phyloP scores from a whole-genome alignment of 2,797 vertebrate species.

The Cyclura pinguis region DNA sequence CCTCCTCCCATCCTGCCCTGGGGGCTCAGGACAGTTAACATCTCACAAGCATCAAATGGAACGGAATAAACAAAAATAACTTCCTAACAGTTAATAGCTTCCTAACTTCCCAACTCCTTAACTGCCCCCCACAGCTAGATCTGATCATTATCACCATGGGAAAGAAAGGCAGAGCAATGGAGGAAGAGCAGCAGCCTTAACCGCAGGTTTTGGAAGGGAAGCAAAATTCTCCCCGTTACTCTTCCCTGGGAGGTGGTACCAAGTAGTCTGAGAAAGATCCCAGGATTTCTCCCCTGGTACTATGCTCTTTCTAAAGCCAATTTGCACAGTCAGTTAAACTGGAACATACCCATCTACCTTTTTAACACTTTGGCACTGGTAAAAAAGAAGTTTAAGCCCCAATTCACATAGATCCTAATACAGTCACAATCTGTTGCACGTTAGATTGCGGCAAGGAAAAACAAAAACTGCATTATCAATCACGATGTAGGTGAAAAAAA shows the following conservation, averaged over 20 bases:
- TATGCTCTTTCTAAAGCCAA: no score
- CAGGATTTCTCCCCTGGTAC: no score
- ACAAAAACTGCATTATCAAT: no score
- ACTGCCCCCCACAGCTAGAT: not conserved
- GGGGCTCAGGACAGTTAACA: not conserved
- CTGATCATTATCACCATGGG: not conserved
- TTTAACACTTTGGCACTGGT: not conserved
- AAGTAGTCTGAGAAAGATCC: no score
- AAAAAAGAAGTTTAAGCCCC: not conserved
- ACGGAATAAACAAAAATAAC: not conserved
- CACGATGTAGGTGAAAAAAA: no score
- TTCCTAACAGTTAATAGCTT: not conserved
- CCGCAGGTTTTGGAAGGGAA: not conserved
- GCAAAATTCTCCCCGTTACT: not conserved
- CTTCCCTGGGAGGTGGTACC: no score
- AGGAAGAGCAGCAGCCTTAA: not conserved
- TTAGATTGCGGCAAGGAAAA: no score
- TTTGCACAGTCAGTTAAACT: no score
- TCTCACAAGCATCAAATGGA: not conserved
- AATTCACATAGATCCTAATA: no score
- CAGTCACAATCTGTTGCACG: no score
- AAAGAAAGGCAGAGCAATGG: not conserved
- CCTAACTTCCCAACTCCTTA: not conserved
- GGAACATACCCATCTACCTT: not conserved
- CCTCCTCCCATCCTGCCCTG: not conserved